A percentile compares a stretch with the other conserved stretches of the same genome.
phyloP scores from a whole-genome alignment of 2,113 vertebrate genomes.

The Coracopsis vasa region DNA sequence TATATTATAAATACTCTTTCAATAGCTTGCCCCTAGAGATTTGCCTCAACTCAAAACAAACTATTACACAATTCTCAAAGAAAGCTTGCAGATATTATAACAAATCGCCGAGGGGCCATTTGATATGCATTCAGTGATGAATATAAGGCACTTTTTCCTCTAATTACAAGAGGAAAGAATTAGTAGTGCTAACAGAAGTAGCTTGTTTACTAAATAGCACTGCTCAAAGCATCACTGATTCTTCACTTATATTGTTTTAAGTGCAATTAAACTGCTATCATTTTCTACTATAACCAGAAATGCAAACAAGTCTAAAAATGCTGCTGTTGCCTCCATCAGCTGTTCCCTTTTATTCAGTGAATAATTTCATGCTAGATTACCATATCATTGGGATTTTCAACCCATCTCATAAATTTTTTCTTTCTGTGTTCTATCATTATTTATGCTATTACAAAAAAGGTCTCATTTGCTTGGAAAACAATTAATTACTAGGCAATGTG shows the following conservation, averaged over 20 bases:
- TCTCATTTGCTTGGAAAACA: background rate
- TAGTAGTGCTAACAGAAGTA: background rate
- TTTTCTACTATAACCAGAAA: background rate
- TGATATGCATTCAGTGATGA: background rate
- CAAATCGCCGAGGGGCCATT: background rate
- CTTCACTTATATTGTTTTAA: background rate
- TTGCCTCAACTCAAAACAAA: background rate
- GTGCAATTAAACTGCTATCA: background rate
- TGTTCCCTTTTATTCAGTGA: background rate
- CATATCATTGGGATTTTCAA: background rate
- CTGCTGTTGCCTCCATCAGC: background rate
- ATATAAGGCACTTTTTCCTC: background rate
- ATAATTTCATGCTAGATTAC: background rate
- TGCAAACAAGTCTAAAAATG: background rate
- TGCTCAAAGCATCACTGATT: background rate
- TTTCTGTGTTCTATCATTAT: background rate
- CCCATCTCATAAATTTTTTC: background rate
- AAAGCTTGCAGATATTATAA: background rate
- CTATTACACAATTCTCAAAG: background rate
- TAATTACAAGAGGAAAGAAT: slow-evolving; percentile 1
- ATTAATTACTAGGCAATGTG: background rate
- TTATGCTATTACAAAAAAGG: background rate
- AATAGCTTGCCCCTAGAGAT: background rate
- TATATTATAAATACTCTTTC: background rate
- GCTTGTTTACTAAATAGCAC: background rate